These are phyloP conservation scores for Malthinus flaveolus DNA, from an alignment of 2,888 invertebrate species.

Conservation along the genomic window DNA sequence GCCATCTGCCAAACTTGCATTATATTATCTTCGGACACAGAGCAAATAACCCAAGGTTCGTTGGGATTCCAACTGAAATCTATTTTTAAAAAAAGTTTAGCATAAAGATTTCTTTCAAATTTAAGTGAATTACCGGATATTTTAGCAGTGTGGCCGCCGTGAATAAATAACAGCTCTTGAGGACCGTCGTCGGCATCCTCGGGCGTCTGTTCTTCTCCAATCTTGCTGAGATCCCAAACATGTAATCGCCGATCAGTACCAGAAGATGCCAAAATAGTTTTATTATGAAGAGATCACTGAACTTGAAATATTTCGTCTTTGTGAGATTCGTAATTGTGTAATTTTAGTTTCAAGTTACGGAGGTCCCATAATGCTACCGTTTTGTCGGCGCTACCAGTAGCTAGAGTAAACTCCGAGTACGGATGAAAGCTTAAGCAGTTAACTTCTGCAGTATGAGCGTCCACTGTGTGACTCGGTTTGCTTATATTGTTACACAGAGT, in stretches of 20 bases:
- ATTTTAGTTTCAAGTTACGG: slow-evolving; percentile 93
- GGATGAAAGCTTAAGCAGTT: slow-evolving; percentile 99
- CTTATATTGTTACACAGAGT: slow-evolving; percentile 92
- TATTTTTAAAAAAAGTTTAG: slow-evolving; percentile 30
- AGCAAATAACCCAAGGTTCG: slow-evolving; percentile 99
- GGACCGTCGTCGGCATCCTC: slow-evolving; percentile 99
- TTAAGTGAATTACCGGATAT: slow-evolving; percentile 67
- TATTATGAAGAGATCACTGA: slow-evolving; percentile 99
- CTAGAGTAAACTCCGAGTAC: slow-evolving; percentile 97
- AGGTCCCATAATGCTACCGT: slow-evolving; percentile 98
- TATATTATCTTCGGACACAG: slow-evolving; percentile 99
- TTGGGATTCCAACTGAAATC: slow-evolving; percentile 99
- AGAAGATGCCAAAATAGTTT: slow-evolving; percentile 97
- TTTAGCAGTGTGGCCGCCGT: slow-evolving; percentile 98
- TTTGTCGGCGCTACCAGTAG: slow-evolving; percentile 98
- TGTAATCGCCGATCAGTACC: slow-evolving; percentile 97
- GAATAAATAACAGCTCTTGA: slow-evolving; percentile 94
- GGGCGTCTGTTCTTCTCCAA: slow-evolving; percentile 96
- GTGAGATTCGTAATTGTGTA: slow-evolving; percentile 99
- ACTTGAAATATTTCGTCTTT: slow-evolving; percentile 99
- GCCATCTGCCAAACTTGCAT: slow-evolving; percentile 99
- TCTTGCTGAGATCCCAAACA: slow-evolving; percentile 99
- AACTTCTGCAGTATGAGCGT: slow-evolving; percentile 98
- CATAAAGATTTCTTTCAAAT: neutral
- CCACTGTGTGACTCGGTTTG: slow-evolving; percentile 97